Evolutionary conservation across 2,797 vertebrate genomes (phyloP).

Genomic region (Smutsia gigantea): DNA sequence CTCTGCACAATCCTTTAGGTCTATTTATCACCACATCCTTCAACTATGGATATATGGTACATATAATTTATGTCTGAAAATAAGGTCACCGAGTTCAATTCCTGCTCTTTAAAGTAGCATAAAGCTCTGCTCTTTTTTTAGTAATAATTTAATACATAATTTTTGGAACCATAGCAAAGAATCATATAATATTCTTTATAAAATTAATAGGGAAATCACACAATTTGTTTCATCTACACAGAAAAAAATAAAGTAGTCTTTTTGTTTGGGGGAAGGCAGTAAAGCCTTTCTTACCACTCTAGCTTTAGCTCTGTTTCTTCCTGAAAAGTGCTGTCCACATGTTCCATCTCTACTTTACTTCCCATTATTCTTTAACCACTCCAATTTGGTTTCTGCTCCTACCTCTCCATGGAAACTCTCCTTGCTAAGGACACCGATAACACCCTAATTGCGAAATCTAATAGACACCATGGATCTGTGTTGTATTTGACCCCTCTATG

Average conservation of each 20-base stretch:
- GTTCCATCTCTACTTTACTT: neutral
- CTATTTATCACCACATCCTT: neutral
- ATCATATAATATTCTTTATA: conserved; percentile 18
- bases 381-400: neutral
- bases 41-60: neutral
- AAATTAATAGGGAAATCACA: neutral
- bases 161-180: conserved; percentile 31
- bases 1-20: neutral
- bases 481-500: neutral
- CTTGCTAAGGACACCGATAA: neutral
- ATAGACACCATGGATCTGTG: neutral
- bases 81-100: conserved; percentile 12
- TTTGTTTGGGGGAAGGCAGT: neutral
- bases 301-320: neutral
- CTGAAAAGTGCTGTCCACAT: neutral
- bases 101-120: conserved; percentile 45
- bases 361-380: neutral
- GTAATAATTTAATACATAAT: conserved; percentile 1
- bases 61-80: neutral
- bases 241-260: neutral
- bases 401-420: neutral
- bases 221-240: conserved; percentile 7
- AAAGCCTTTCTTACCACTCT: neutral
- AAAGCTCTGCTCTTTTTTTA: neutral
- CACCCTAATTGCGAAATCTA: neutral